Base-by-base conservation (phyloP, 1,140 invertebrate species). In the Aphelinus atriplicis region DNA sequence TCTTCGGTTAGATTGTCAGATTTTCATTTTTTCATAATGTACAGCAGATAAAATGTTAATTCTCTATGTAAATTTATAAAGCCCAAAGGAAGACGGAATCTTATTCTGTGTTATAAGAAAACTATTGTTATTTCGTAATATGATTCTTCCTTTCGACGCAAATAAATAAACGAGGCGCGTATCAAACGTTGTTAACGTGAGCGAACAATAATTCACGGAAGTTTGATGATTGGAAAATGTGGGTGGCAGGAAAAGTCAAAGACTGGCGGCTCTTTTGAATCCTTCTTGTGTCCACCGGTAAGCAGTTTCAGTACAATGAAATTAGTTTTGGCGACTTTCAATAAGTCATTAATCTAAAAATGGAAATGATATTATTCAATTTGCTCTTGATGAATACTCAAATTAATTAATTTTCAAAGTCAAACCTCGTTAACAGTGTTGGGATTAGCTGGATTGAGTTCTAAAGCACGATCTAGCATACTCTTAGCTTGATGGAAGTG, bases 261-360 rank as follows among this genome's bases (percentile, higher is more conserved):
- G 79, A 97, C 93, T 2, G 96, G 95, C 3, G 94, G 93, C 46
- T 90, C 90, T 79, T 92, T 92, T 0, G 94, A 93, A 74, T 97
- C 94, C 80, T 94, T 93, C 85, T 95, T 96, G 85, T 98, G 96
- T 26, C 96, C 96, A 75, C 94, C 95, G 3, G 94, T 93, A 58
- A 98, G 87, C 51, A 98, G 88, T 89, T 97, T 97, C 86, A 97
- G 91, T 5, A 98, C 97, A 75, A 98, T 93, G 85, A 97, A 97
- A 89, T 98, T 98, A 0, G 95, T 97, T 89, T 98, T 98, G 1
- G 94, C 92, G 66, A 98, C 93, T 90, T 95, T 95, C 3, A 98
- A 87, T 57, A 97, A 89, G 81, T 94, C 93, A 68, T 91, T 89
- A 71, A 96, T 92, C 95, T 98, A 87, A 81, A 78, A 63, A 56